A percentile compares a stretch with the other conserved stretches of the same genome.
phyloP scores from a whole-genome alignment of 2,888 invertebrate species.

The Philopedon plagiatum region DNA sequence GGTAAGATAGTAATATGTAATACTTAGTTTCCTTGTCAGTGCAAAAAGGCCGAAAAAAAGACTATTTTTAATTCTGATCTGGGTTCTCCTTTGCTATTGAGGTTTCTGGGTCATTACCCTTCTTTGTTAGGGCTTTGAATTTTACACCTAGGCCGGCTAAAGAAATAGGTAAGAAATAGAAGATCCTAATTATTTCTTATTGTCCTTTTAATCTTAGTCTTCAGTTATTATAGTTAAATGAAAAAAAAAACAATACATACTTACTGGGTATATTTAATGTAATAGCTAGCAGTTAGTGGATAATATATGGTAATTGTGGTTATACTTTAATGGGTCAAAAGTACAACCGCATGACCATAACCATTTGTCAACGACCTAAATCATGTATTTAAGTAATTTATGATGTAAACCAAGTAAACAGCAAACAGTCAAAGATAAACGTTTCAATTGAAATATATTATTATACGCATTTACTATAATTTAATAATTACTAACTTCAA shows the following conservation, averaged over 20 bases:
- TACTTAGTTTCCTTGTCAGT: too few species aligned
- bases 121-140: neutral
- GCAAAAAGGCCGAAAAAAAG: too few species aligned
- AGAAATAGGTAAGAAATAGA: too few species aligned
- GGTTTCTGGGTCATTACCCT: too few species aligned
- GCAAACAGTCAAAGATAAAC: neutral
- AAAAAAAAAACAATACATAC: neutral
- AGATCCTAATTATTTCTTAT: too few species aligned
- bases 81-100: too few species aligned
- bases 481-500: neutral
- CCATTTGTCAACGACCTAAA: neutral
- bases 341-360: neutral
- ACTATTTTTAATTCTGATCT: too few species aligned
- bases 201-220: too few species aligned
- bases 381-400: conserved; percentile 14
- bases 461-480: neutral
- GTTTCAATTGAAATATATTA: neutral
- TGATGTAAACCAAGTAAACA: neutral
- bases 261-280: neutral
- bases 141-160: neutral
- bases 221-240: neutral
- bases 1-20: too few species aligned
- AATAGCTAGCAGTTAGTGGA: neutral
- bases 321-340: conserved; percentile 2
- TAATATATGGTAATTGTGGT: neutral